phyloP scores from a whole-genome alignment of 1,140 invertebrate species.

The Contarinia nasturtii region DNA sequence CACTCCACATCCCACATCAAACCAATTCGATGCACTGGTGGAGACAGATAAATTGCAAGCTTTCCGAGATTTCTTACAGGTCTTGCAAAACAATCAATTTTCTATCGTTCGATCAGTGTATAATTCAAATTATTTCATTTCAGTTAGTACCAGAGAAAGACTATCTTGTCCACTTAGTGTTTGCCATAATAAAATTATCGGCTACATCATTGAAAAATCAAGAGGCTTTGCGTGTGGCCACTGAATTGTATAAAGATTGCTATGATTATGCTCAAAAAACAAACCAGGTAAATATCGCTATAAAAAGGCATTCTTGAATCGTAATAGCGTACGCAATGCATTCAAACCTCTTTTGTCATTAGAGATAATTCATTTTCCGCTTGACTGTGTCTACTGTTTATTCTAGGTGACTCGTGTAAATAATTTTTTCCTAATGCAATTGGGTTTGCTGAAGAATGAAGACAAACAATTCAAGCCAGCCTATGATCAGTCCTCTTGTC shows the following conservation, averaged over 20 bases:
- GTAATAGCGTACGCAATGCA: too few species aligned
- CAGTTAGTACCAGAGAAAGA: conserved; percentile 20
- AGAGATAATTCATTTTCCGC: too few species aligned
- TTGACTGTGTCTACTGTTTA: background rate
- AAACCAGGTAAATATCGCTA: conserved; percentile 8
- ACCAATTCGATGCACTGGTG: conserved; percentile 14
- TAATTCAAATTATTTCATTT: conserved; percentile 1
- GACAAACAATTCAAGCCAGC: conserved; percentile 31
- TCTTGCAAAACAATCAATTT: conserved; percentile 3
- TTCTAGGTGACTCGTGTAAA: conserved; percentile 29
- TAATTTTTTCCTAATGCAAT: conserved; percentile 42
- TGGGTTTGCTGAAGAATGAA: conserved; percentile 48
- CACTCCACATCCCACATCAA: conserved; percentile 13
- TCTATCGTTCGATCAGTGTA: background rate
- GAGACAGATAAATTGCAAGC: conserved; percentile 13
- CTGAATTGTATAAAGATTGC: conserved; percentile 34
- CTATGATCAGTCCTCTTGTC: conserved; percentile 38
- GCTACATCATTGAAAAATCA: conserved; percentile 30
- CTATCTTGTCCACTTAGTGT: conserved; percentile 26
- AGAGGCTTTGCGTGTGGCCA: conserved; percentile 29
- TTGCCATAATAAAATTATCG: conserved; percentile 37
- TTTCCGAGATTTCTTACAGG: conserved; percentile 20
- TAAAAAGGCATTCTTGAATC: too few species aligned
- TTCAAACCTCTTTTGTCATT: too few species aligned
- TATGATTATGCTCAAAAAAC: conserved; percentile 31